phyloP scores from a whole-genome alignment of 2,797 vertebrate genomes.

The Craterocephalus amniculus region DNA sequence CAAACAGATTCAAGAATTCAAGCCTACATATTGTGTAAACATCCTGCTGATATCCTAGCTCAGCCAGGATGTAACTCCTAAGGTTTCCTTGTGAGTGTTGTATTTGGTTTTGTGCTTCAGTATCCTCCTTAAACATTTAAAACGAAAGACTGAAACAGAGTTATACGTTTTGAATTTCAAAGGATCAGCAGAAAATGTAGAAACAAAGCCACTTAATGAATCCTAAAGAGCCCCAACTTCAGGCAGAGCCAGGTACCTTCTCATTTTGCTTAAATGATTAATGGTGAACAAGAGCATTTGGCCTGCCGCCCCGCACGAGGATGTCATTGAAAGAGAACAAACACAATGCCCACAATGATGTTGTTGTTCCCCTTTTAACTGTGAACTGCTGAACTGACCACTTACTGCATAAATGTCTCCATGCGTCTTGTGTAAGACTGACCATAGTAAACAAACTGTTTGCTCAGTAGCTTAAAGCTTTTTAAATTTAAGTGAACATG shows the following conservation, averaged over 20 bases:
- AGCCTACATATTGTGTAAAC: neutral
- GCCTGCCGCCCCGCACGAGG: slow-evolving; percentile 24
- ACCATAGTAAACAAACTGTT: slow-evolving; percentile 11
- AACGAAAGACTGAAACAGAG: neutral
- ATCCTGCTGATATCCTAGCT: neutral
- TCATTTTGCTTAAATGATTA: slow-evolving; percentile 20
- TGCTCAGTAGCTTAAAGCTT: neutral
- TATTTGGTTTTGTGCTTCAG: neutral
- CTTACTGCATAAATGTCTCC: neutral
- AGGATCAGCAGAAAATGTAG: neutral
- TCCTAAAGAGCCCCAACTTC: slow-evolving; percentile 1
- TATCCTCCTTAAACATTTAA: neutral
- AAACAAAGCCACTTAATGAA: neutral
- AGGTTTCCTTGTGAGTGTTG: neutral
- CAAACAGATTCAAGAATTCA: neutral
- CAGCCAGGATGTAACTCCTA: no score
- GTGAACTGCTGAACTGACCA: slow-evolving; percentile 33
- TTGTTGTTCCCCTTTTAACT: slow-evolving; percentile 44
- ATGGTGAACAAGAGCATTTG: slow-evolving; percentile 9
- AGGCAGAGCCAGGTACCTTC: neutral
- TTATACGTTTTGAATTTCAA: neutral
- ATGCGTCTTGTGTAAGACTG: slow-evolving; percentile 16
- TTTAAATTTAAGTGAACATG: neutral
- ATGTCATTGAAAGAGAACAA: slow-evolving; percentile 15
- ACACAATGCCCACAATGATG: slow-evolving; percentile 22